Conservation (phyloP, 1,140 invertebrate species). For the Halesus radiatus region DNA sequence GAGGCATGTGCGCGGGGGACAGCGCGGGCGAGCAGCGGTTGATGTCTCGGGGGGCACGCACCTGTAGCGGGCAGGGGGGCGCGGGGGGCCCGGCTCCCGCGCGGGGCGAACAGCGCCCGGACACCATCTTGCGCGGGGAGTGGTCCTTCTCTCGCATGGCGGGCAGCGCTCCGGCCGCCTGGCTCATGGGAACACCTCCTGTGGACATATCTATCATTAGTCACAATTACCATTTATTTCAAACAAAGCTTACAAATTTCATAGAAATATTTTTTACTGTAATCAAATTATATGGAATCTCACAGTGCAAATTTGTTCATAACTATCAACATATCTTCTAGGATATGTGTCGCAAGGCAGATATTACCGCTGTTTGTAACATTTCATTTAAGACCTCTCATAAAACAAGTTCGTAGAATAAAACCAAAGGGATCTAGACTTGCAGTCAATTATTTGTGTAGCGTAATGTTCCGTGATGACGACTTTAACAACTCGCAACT, state of each 20-base stretch:
- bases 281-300: too few relatives aligned
- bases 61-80: conserved; percentile 66
- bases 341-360: too few relatives aligned
- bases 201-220: conserved; percentile 17
- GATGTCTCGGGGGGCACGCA: conserved; percentile 65
- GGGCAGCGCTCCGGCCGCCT: conserved; percentile 58
- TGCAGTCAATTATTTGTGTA: not conserved
- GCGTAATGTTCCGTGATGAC: not conserved
- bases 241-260: not conserved
- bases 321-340: too few relatives aligned
- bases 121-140: conserved; percentile 80
- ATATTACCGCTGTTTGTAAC: too few relatives aligned
- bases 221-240: not conserved
- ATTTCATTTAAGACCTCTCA: too few relatives aligned
- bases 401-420: too few relatives aligned
- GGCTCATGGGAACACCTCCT: conserved; percentile 58
- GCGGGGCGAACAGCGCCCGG: conserved; percentile 54
- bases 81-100: conserved; percentile 46
- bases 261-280: not conserved
- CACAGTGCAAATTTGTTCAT: too few relatives aligned
- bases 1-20: conserved; percentile 61
- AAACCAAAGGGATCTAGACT: too few relatives aligned
- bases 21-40: conserved; percentile 63
- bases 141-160: conserved; percentile 85
- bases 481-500: not conserved